Conservation (phyloP, 2,797 vertebrate genomes). For the Huso huso region DNA sequence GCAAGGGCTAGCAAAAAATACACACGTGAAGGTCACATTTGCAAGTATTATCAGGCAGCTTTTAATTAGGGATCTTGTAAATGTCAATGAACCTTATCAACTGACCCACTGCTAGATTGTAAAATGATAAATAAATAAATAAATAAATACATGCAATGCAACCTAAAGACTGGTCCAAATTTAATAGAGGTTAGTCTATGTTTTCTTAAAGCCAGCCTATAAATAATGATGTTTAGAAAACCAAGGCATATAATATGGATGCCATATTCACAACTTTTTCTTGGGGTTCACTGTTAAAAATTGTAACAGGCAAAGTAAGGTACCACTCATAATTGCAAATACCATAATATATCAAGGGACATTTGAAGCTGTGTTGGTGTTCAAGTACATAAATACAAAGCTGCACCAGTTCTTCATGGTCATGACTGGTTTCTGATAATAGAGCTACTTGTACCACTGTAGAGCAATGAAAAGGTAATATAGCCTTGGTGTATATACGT, state of each 20-base stretch:
- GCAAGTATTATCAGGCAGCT: constrained; percentile 61
- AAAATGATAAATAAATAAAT: constrained; percentile 1
- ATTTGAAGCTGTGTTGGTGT: too few relatives aligned
- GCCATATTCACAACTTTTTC: constrained; percentile 5
- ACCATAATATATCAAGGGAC: too few relatives aligned
- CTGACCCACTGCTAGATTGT: constrained; percentile 44
- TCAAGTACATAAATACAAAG: too few relatives aligned
- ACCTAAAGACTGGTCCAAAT: constrained; percentile 10
- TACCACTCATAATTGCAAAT: neutral
- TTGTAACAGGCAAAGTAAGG: constrained; percentile 21
- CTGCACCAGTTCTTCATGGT: too few relatives aligned
- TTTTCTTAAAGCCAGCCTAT: neutral
- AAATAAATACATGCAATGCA: neutral
- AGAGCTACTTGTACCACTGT: too few relatives aligned
- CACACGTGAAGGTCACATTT: constrained; percentile 69
- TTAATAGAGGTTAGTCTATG: constrained; percentile 18
- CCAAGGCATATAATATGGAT: constrained; percentile 9
- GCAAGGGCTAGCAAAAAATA: constrained; percentile 41
- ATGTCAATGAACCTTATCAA: constrained; percentile 55
- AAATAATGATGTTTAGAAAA: neutral
- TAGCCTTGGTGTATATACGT: too few relatives aligned
- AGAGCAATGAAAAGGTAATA: too few relatives aligned
- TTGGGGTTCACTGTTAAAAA: constrained; percentile 11
- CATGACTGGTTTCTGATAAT: too few relatives aligned
- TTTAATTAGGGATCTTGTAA: constrained; percentile 65